Percentiles rank a stretch among this genome's conserved stretches.
Conservation (phyloP, 1,140 invertebrate genomes). For the Pantala flavescens region DNA sequence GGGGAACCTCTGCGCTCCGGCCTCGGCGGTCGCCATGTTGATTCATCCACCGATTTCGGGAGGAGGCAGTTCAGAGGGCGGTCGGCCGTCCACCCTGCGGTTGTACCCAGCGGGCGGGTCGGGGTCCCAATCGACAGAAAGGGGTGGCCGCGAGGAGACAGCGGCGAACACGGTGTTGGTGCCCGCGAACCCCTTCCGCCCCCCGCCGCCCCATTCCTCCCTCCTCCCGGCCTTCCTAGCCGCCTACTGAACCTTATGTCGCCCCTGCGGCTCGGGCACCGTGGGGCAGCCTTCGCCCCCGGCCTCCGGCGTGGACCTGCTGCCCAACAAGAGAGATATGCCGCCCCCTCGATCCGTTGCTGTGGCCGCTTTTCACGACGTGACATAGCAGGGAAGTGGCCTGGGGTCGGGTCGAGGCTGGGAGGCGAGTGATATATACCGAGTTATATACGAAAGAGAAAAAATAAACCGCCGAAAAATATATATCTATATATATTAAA, state of each 20-base stretch:
- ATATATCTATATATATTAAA: no score
- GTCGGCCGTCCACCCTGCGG: not conserved
- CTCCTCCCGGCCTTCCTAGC: not conserved
- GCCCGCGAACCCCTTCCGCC: not conserved
- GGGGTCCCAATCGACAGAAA: not conserved
- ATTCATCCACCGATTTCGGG: not conserved
- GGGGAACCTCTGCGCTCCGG: not conserved
- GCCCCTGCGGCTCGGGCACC: not conserved
- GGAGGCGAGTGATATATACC: not conserved
- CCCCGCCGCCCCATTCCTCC: constrained; percentile 1
- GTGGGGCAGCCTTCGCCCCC: constrained; percentile 18
- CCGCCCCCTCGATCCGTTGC: not conserved
- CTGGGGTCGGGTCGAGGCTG: not conserved
- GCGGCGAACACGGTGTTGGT: not conserved
- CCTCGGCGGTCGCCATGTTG: not conserved
- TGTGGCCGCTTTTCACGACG: constrained; percentile 19
- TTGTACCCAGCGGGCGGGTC: constrained; percentile 7
- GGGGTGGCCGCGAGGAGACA: constrained; percentile 8
- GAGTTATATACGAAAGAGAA: not conserved
- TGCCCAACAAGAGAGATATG: not conserved
- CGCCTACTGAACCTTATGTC: not conserved
- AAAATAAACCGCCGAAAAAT: constrained; percentile 4
- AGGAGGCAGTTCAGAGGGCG: not conserved
- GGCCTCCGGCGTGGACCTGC: not conserved
- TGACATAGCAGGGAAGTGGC: constrained; percentile 12